phyloP scores from a whole-genome alignment of 2,888 invertebrate genomes.

The Drosophila fungiperda region DNA sequence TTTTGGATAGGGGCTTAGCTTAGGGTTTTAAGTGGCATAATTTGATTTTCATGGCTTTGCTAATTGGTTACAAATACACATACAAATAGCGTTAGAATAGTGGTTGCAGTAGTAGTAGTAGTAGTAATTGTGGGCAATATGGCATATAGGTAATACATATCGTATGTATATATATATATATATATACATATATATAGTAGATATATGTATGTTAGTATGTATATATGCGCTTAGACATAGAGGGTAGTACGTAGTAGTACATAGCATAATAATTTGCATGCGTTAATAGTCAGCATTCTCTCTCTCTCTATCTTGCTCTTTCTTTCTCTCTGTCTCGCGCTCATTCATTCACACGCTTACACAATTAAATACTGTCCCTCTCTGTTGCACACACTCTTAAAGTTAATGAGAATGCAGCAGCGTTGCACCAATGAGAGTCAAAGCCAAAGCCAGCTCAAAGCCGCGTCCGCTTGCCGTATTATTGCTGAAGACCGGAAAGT shows the following conservation, averaged over 20 bases:
- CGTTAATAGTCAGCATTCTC: constrained; percentile 34
- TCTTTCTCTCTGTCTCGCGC: constrained; percentile 8
- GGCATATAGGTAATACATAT: constrained; percentile 61
- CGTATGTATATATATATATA: constrained; percentile 10
- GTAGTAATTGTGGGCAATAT: constrained; percentile 49
- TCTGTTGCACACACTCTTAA: constrained; percentile 19
- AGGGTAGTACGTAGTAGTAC: constrained; percentile 52
- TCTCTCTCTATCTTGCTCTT: constrained; percentile 11
- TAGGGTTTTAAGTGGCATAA: constrained; percentile 37
- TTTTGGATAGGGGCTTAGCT: constrained; percentile 19
- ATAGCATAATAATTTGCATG: constrained; percentile 34
- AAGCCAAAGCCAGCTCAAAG: constrained; percentile 29
- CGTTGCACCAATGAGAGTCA: constrained; percentile 41
- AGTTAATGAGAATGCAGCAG: constrained; percentile 60
- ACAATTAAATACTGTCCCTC: neutral
- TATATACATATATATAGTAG: constrained; percentile 45
- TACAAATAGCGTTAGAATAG: constrained; percentile 54
- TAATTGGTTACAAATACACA: constrained; percentile 64
- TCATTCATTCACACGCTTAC: constrained; percentile 13
- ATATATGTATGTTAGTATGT: constrained; percentile 39
- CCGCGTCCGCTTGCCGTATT: constrained; percentile 32
- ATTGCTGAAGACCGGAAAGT: constrained; percentile 84
- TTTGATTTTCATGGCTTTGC: constrained; percentile 50
- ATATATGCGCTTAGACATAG: constrained; percentile 57
- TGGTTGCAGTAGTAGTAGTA: constrained; percentile 32